Evolutionary conservation across 2,888 invertebrate genomes (phyloP).

Genomic region (Formica aserva): DNA sequence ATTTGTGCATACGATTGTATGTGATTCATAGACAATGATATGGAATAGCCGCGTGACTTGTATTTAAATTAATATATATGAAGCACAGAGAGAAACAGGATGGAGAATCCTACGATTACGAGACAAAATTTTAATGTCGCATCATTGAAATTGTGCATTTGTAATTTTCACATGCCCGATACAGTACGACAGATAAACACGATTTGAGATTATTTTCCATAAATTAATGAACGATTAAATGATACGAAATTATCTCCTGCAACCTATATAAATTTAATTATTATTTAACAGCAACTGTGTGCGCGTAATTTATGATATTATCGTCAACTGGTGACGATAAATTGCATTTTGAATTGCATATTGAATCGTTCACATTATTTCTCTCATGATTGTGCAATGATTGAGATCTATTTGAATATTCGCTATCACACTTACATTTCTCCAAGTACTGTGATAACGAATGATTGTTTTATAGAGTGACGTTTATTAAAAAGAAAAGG

Average conservation of each 20-base stretch:
- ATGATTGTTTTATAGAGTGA: constrained; percentile 24
- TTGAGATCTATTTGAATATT: neutral
- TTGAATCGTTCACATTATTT: constrained; percentile 29
- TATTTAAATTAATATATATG: constrained; percentile 18
- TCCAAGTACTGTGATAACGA: constrained; percentile 7
- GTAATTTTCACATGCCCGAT: constrained; percentile 11
- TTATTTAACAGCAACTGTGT: neutral
- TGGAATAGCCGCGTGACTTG: constrained; percentile 20
- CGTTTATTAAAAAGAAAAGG: neutral
- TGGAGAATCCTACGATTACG: neutral
- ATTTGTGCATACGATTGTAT: constrained; percentile 41
- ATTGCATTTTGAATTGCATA: constrained; percentile 10
- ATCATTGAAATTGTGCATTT: neutral
- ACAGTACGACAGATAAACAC: neutral
- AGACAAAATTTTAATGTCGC: constrained; percentile 4
- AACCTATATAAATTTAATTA: neutral
- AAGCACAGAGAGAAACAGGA: neutral
- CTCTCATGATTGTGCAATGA: neutral
- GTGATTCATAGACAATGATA: constrained; percentile 20
- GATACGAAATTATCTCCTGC: neutral
- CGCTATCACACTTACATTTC: neutral
- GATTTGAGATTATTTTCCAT: neutral
- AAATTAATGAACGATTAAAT: neutral
- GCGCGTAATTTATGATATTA: neutral
- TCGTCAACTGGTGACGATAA: neutral